Evolutionary conservation across 2,113 vertebrate species (phyloP).

Genomic region (Epinephelus fuscoguttatus): DNA sequence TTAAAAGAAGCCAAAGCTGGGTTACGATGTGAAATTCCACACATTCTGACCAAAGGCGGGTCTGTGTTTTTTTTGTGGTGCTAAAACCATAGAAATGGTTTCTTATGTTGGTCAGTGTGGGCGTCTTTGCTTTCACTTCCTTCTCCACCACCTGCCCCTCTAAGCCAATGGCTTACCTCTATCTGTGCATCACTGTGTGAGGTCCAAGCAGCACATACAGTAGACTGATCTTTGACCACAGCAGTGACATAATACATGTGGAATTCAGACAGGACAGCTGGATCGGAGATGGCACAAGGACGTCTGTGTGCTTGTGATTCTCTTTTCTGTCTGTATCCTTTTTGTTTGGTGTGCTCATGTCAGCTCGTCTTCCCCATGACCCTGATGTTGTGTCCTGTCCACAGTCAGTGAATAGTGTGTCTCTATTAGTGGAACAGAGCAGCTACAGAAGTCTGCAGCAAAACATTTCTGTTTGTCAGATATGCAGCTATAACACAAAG

Average conservation of each 20-base stretch:
- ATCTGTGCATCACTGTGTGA: neutral
- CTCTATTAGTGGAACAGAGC: slow-evolving; percentile 71
- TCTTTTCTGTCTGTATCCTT: slow-evolving; percentile 33
- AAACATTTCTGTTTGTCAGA: slow-evolving; percentile 57
- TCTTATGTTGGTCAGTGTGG: neutral
- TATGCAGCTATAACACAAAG: slow-evolving; percentile 55
- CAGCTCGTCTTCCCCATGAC: slow-evolving; percentile 48
- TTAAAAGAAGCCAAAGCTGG: slow-evolving; percentile 2
- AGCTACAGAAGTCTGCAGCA: slow-evolving; percentile 69
- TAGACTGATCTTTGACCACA: slow-evolving; percentile 26
- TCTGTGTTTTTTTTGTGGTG: slow-evolving; percentile 37
- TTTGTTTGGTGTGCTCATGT: slow-evolving; percentile 51
- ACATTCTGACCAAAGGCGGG: slow-evolving; percentile 51
- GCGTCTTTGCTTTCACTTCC: slow-evolving; percentile 18
- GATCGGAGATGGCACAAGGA: slow-evolving; percentile 51
- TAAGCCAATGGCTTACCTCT: neutral
- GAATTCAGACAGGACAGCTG: slow-evolving; percentile 59
- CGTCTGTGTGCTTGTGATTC: slow-evolving; percentile 43
- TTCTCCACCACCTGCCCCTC: neutral
- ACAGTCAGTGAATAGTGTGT: slow-evolving; percentile 52
- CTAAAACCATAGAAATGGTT: slow-evolving; percentile 19
- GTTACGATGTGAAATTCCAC: slow-evolving; percentile 63
- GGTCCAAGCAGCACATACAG: slow-evolving; percentile 3
- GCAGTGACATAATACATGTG: slow-evolving; percentile 19
- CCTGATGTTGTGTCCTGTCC: slow-evolving; percentile 50